phyloP scores from a whole-genome alignment of 2,113 vertebrate species.

The Nettapus auritus region DNA sequence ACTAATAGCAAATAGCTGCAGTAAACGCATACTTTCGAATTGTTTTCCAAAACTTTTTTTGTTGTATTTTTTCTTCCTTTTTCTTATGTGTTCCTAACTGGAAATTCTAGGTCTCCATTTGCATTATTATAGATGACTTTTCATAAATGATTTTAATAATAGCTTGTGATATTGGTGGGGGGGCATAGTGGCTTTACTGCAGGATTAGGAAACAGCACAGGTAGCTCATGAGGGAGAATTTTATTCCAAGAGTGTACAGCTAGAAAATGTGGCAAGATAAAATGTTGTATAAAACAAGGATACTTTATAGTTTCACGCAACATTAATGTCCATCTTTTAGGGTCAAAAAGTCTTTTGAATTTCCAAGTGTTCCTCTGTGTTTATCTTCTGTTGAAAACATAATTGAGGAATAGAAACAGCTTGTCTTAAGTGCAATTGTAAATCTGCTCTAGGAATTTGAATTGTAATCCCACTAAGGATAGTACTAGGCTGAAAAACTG shows the following conservation, averaged over 20 bases:
- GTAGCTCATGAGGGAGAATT: neutral
- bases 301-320: slow-evolving; percentile 45
- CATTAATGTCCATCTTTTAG: slow-evolving; percentile 40
- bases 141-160: neutral
- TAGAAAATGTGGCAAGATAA: neutral
- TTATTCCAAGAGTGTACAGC: neutral
- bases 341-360: slow-evolving; percentile 48
- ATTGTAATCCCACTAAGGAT: slow-evolving; percentile 59
- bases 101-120: neutral
- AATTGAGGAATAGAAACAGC: slow-evolving; percentile 65
- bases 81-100: neutral
- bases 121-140: neutral
- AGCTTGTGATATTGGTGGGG: neutral
- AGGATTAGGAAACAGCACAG: neutral
- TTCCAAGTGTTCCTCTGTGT: slow-evolving; percentile 37
- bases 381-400: slow-evolving; percentile 38
- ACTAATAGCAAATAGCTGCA: neutral
- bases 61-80: neutral
- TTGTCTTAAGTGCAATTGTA: slow-evolving; percentile 23
- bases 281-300: slow-evolving; percentile 9
- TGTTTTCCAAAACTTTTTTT: neutral
- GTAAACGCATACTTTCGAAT: neutral
- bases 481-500: slow-evolving; percentile 46
- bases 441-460: slow-evolving; percentile 45
- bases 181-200: neutral